Evolutionary conservation across 2,888 invertebrate species (phyloP).

Genomic region (Xestobium rufovillosum): DNA sequence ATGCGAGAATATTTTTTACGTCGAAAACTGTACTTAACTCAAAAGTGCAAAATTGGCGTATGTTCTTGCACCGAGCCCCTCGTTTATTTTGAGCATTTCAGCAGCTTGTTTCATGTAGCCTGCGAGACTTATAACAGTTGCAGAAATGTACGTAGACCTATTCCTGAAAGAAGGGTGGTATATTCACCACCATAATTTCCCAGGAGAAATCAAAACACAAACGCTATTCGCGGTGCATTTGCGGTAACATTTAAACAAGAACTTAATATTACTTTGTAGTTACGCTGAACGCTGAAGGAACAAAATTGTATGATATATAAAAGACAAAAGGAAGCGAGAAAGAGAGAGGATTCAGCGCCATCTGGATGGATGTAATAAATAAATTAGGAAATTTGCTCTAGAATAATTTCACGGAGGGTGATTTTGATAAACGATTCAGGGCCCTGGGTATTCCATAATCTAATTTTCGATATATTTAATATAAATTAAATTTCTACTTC

Average conservation of each 20-base stretch:
- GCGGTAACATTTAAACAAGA: constrained; percentile 35
- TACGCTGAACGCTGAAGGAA: too few relatives aligned
- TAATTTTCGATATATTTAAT: constrained; percentile 28
- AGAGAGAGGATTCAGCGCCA: too few relatives aligned
- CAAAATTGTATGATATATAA: background rate
- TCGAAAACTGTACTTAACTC: too few relatives aligned
- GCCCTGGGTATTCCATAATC: constrained; percentile 23
- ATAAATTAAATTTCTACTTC: constrained; percentile 28
- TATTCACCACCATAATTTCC: constrained; percentile 39
- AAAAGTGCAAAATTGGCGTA: too few relatives aligned
- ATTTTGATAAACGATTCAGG: constrained; percentile 14
- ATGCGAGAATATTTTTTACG: too few relatives aligned
- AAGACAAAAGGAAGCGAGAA: background rate
- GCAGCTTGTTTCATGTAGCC: too few relatives aligned
- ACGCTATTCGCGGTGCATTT: constrained; percentile 41
- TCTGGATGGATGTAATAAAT: background rate
- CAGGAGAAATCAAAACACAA: constrained; percentile 40
- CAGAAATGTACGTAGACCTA: constrained; percentile 14
- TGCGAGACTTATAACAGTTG: too few relatives aligned
- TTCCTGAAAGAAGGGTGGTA: constrained; percentile 21
- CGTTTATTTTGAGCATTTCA: too few relatives aligned
- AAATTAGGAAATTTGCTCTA: background rate
- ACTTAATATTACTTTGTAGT: constrained; percentile 25
- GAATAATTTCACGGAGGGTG: constrained; percentile 15
- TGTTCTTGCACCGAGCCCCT: too few relatives aligned